These are phyloP conservation scores for Cheilosia scutellata DNA, from an alignment of 2,888 invertebrate species.

Conservation along the genomic window DNA sequence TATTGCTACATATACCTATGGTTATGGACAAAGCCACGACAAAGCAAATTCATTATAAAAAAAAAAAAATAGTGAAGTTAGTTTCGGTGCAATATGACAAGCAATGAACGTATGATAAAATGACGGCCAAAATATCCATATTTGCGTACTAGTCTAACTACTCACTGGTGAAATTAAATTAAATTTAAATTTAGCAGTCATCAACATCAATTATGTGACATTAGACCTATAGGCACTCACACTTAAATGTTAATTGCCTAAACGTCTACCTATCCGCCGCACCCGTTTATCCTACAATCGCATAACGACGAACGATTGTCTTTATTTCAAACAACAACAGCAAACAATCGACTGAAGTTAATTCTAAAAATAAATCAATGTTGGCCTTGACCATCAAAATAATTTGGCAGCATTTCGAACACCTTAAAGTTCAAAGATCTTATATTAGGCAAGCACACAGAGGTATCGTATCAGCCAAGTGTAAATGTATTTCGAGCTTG, in stretches of 20 bases:
- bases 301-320: constrained; percentile 1
- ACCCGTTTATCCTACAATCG: background rate
- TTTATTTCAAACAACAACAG: background rate
- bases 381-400: constrained; percentile 51
- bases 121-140: no score
- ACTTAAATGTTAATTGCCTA: no score
- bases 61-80: no score
- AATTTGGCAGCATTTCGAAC: constrained; percentile 30
- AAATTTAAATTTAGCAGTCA: no score
- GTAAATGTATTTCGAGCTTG: background rate
- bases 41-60: no score
- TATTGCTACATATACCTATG: no score
- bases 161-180: no score
- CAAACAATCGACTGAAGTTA: constrained; percentile 16
- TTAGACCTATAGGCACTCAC: background rate
- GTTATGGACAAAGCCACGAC: no score
- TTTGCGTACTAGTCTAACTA: no score
- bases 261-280: background rate
- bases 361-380: background rate
- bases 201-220: background rate
- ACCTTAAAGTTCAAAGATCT: constrained; percentile 64
- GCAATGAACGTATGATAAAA: no score
- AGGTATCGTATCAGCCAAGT: constrained; percentile 4
- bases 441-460: constrained; percentile 5
- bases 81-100: no score